These are phyloP conservation scores for Prorops nasuta DNA, from an alignment of 1,140 invertebrate genomes.

Conservation along the genomic window DNA sequence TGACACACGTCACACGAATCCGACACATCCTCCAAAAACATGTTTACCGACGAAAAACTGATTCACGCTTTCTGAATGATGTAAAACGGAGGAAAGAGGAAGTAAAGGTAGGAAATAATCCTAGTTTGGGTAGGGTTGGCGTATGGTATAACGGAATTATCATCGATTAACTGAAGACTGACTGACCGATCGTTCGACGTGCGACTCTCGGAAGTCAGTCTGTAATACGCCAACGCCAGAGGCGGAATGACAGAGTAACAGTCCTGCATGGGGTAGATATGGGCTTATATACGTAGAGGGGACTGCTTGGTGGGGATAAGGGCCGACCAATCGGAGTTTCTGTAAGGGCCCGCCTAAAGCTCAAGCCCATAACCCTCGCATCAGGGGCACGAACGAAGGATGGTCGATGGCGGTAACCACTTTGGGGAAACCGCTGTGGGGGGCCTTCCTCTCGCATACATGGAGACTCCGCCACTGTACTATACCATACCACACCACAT, in stretches of 20 bases:
- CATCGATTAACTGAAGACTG: too few relatives aligned
- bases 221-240: too few relatives aligned
- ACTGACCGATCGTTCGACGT: not conserved
- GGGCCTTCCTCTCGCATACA: conserved; percentile 19
- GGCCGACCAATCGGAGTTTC: conserved; percentile 30
- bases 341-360: not conserved
- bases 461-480: too few relatives aligned
- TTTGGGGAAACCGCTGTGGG: conserved; percentile 29
- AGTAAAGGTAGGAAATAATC: too few relatives aligned
- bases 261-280: conserved; percentile 9
- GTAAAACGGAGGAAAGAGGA: too few relatives aligned
- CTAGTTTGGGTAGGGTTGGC: too few relatives aligned
- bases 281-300: conserved; percentile 23
- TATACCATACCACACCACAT: too few relatives aligned
- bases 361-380: too few relatives aligned
- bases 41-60: conserved; percentile 12
- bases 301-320: conserved; percentile 13
- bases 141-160: too few relatives aligned
- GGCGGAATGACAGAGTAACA: too few relatives aligned
- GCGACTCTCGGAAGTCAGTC: too few relatives aligned
- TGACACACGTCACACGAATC: conserved; percentile 44
- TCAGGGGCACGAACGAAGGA: too few relatives aligned
- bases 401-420: conserved; percentile 17
- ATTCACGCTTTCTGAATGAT: not conserved
- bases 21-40: conserved; percentile 35